Conservation (phyloP, 2,888 invertebrate species). For the Augiades crinisus region DNA sequence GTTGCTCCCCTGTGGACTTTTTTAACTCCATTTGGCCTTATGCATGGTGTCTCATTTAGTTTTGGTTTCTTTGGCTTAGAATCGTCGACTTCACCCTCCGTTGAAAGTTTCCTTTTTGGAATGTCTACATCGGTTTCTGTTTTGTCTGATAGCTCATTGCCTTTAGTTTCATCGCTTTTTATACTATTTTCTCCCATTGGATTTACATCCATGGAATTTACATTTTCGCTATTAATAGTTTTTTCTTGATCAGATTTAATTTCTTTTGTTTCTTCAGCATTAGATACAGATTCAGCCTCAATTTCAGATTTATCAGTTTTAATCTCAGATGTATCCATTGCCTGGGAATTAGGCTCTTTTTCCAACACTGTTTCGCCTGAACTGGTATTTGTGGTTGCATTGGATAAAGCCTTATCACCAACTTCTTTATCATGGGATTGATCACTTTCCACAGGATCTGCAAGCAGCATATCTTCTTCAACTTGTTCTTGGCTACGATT, state of each 20-base stretch:
- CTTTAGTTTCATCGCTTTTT: conserved; percentile 5
- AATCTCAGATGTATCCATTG: conserved; percentile 6
- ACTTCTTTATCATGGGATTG: background rate
- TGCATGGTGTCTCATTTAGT: conserved; percentile 45
- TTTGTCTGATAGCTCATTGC: conserved; percentile 28
- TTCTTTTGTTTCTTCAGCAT: background rate
- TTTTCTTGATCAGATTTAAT: conserved; percentile 6
- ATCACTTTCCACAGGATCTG: conserved; percentile 6
- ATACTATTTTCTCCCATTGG: conserved; percentile 13
- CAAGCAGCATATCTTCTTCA: conserved; percentile 15
- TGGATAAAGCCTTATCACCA: background rate
- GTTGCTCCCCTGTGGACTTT: conserved; percentile 80
- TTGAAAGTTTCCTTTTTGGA: conserved; percentile 58
- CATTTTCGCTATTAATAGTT: background rate
- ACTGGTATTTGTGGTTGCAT: background rate
- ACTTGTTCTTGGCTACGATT: conserved; percentile 15
- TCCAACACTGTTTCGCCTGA: background rate
- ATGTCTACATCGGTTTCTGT: conserved; percentile 30
- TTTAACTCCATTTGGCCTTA: conserved; percentile 53
- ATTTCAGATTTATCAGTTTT: background rate
- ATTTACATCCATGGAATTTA: conserved; percentile 15
- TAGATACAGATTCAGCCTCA: background rate
- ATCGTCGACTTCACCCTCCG: conserved; percentile 40
- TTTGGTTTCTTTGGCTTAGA: conserved; percentile 53
- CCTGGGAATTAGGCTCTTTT: conserved; percentile 10